These are phyloP conservation scores for Bolborhynchus lineola DNA, from an alignment of 2,113 vertebrate species.

Conservation along the genomic window DNA sequence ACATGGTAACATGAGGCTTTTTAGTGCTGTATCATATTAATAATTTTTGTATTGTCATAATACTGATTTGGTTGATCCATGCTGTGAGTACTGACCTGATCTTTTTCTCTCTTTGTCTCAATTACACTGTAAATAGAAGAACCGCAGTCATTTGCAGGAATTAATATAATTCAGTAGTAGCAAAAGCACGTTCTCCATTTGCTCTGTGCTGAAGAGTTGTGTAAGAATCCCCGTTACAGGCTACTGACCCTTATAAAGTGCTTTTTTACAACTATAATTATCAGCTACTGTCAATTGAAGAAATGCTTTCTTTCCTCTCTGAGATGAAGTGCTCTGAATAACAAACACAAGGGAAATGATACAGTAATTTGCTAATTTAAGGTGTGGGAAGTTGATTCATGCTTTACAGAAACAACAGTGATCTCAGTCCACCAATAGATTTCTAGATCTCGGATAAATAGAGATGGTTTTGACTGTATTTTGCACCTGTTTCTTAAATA, in stretches of 20 bases:
- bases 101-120: neutral
- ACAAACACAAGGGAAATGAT: conserved; percentile 18
- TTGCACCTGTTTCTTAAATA: neutral
- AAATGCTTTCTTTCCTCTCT: neutral
- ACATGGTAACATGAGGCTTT: neutral
- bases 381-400: conserved; percentile 19
- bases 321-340: neutral
- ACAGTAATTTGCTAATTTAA: conserved; percentile 35
- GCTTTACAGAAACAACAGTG: neutral
- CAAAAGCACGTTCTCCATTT: neutral
- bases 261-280: neutral
- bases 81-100: neutral
- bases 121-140: neutral
- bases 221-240: neutral
- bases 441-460: neutral
- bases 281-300: neutral
- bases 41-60: neutral
- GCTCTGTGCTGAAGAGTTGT: neutral
- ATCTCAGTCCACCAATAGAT: neutral
- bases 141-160: neutral
- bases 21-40: neutral
- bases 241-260: neutral
- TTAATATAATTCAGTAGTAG: neutral
- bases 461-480: neutral
- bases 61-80: neutral